Evolutionary conservation across 2,797 vertebrate species (phyloP).

Genomic region (Alectoris magna): DNA sequence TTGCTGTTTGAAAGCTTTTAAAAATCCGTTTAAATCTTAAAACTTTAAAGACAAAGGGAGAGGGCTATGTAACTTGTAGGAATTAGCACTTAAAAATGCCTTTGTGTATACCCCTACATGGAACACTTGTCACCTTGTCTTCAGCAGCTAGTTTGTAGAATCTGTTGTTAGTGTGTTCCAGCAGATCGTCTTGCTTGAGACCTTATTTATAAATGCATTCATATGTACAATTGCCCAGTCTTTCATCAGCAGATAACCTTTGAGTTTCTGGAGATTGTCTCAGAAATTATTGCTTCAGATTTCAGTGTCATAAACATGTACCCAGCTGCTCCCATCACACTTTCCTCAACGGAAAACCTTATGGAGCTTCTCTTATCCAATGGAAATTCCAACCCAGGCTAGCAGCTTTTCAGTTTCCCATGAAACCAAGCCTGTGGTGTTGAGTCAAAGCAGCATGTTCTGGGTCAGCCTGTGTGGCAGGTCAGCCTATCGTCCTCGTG

Average conservation of each 20-base stretch:
- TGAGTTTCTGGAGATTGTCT: neutral
- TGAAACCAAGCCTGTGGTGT: neutral
- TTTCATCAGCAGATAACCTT: neutral
- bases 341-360: neutral
- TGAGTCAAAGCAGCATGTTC: accelerated
- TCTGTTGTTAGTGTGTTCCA: neutral
- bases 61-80: neutral
- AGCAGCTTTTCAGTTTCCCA: neutral
- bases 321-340: neutral
- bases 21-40: neutral
- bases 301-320: neutral
- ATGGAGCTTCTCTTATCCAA: neutral
- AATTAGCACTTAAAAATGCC: neutral
- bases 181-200: neutral
- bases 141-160: neutral
- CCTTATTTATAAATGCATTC: neutral
- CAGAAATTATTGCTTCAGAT: neutral
- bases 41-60: neutral
- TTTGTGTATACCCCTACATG: neutral
- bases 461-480: neutral
- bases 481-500: accelerated
- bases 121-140: neutral
- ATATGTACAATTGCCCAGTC: neutral
- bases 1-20: neutral
- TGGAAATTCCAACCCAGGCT: neutral